A percentile compares a stretch with the other conserved stretches of the same genome.
phyloP scores from a whole-genome alignment of 2,113 vertebrate species.

The Serilophus lunatus region DNA sequence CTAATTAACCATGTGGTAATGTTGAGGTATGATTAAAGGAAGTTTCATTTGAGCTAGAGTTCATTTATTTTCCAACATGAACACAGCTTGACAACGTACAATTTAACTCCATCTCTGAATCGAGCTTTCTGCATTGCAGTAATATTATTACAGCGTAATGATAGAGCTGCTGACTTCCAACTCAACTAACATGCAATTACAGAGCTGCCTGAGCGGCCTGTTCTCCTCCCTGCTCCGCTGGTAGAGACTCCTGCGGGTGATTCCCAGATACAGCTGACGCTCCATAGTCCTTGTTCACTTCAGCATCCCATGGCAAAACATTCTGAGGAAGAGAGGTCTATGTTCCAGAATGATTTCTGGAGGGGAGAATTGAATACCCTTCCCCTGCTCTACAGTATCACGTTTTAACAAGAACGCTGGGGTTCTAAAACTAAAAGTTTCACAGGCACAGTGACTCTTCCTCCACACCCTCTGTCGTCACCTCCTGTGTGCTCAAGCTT shows the following conservation, averaged over 20 bases:
- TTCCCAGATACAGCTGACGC: not conserved
- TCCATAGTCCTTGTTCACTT: not conserved
- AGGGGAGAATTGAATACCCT: not conserved
- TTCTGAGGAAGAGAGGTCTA: not conserved
- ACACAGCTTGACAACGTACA: not conserved
- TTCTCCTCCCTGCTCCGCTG: not conserved
- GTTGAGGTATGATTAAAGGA: not conserved
- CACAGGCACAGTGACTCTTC: not conserved
- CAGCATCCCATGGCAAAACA: not conserved
- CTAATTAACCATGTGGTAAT: not conserved
- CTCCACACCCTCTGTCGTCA: not conserved
- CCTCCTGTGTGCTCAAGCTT: not conserved
- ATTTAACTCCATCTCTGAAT: not conserved
- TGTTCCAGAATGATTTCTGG: not conserved
- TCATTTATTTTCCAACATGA: not conserved
- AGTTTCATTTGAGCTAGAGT: conserved; percentile 31
- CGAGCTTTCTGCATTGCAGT: not conserved
- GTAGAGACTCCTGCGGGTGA: not conserved
- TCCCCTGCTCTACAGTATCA: not conserved
- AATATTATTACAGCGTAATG: conserved; percentile 14
- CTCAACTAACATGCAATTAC: conserved; percentile 2
- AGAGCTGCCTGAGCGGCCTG: not conserved
- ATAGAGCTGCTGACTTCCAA: not conserved
- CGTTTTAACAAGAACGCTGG: not conserved
- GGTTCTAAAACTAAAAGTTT: not conserved